Evolutionary conservation across 2,888 invertebrate species (phyloP).

Genomic region (Protodeltote pygarga): DNA sequence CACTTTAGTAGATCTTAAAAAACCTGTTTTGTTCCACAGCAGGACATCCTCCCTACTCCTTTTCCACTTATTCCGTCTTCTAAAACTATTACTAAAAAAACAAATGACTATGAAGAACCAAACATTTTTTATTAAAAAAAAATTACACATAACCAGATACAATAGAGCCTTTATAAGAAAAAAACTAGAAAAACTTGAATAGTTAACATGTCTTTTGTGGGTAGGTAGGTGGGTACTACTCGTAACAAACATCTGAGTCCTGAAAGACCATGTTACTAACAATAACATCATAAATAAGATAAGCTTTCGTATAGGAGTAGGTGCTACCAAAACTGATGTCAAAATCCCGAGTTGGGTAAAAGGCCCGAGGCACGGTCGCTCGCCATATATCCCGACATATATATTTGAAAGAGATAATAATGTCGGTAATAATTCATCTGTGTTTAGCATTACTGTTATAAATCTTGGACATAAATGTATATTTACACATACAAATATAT

Average conservation of each 20-base stretch:
- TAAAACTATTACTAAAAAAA: no score
- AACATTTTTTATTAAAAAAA: no score
- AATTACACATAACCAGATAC: no score
- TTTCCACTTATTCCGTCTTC: no score
- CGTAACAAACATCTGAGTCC: slow-evolving; percentile 59
- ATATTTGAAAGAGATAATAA: slow-evolving; percentile 10
- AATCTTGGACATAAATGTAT: neutral
- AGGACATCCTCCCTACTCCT: no score
- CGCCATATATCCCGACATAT: slow-evolving; percentile 46
- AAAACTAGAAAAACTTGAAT: no score
- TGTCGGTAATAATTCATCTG: slow-evolving; percentile 13
- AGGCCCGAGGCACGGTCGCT: slow-evolving; percentile 68
- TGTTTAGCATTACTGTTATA: slow-evolving; percentile 13
- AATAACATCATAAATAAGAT: slow-evolving; percentile 76
- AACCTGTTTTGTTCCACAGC: no score
- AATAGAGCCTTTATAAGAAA: no score
- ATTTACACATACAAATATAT: no score
- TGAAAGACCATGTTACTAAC: slow-evolving; percentile 63
- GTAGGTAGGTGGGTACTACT: slow-evolving; percentile 21
- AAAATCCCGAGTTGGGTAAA: slow-evolving; percentile 67
- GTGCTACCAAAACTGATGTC: slow-evolving; percentile 58
- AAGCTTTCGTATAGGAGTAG: slow-evolving; percentile 65
- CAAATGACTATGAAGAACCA: no score
- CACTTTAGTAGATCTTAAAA: no score
- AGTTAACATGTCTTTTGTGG: no score